A percentile compares a stretch with the other conserved stretches of the same genome.
These are phyloP conservation scores for Cassiopea andromeda DNA, from an alignment of 30 jellyfish, hydroid and myxozoan species.

Conservation along the genomic window DNA sequence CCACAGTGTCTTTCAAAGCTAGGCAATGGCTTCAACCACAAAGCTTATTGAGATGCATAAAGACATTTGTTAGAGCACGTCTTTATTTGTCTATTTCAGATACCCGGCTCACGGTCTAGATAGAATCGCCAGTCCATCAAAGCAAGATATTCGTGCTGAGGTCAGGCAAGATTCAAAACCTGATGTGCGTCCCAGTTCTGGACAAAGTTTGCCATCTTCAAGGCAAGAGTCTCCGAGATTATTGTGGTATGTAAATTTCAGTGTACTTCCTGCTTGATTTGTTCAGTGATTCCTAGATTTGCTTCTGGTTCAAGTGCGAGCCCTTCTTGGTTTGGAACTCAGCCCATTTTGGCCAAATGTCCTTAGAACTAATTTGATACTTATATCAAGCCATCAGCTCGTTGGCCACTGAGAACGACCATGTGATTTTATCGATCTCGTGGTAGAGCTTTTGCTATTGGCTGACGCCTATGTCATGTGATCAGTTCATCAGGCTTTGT, in stretches of 20 bases:
- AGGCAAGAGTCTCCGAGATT: slow-evolving; percentile 74
- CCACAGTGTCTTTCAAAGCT: too few species aligned
- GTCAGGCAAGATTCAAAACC: slow-evolving; percentile 52
- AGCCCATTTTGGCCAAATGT: too few species aligned
- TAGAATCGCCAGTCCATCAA: slow-evolving; percentile 88
- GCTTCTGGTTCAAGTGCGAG: not conserved
- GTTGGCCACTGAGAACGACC: too few species aligned
- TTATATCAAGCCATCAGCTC: too few species aligned
- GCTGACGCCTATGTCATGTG: too few species aligned
- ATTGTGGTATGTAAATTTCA: slow-evolving; percentile 32
- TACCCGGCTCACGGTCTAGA: slow-evolving; percentile 84
- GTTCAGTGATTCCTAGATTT: not conserved
- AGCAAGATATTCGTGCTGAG: slow-evolving; percentile 64
- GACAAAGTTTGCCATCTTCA: slow-evolving; percentile 20
- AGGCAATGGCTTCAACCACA: not conserved
- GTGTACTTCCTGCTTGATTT: too few species aligned
- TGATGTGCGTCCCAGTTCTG: slow-evolving; percentile 33
- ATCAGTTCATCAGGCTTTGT: too few species aligned
- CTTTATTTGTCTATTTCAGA: slow-evolving; percentile 29
- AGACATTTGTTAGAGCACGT: not conserved
- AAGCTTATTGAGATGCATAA: not conserved
- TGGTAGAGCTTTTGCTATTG: too few species aligned
- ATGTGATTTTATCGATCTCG: too few species aligned
- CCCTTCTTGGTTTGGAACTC: not conserved
- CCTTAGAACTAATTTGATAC: too few species aligned